Conservation (phyloP, 2,797 vertebrate species). For the Microctenopoma steveboyesi region DNA sequence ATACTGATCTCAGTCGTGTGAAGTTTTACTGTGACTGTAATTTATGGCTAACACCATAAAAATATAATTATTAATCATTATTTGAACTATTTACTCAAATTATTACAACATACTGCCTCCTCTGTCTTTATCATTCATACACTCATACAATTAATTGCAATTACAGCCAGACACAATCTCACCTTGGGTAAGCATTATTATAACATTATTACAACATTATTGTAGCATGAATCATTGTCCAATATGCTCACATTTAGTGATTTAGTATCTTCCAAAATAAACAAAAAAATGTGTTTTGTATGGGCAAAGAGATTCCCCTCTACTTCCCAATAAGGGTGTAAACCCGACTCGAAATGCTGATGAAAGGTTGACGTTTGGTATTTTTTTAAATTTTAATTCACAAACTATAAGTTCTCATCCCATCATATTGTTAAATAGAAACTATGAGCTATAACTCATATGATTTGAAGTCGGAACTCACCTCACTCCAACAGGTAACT, state of each 20-base stretch:
- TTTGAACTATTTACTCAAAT: neutral
- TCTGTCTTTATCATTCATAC: neutral
- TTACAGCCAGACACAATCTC: conserved; percentile 3
- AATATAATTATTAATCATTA: neutral
- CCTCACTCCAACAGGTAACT: conserved; percentile 57
- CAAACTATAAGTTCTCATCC: no score
- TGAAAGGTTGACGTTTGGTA: neutral
- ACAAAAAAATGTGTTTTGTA: no score
- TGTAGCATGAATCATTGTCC: no score
- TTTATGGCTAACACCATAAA: neutral
- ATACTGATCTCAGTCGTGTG: conserved; percentile 3
- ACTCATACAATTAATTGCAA: conserved; percentile 1
- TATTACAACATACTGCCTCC: conserved; percentile 1
- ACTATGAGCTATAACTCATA: no score
- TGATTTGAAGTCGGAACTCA: no score
- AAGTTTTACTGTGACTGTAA: neutral
- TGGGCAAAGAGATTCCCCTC: no score
- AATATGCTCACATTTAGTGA: no score
- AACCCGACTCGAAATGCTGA: neutral
- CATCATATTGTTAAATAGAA: no score
- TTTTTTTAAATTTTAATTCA: neutral
- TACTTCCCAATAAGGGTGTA: no score
- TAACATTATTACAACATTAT: no score
- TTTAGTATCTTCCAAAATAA: no score
- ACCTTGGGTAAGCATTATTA: no score